Percentiles rank a stretch among this genome's conserved stretches.
Conservation (phyloP, 2,797 vertebrate species). For the Varecia variegata region DNA sequence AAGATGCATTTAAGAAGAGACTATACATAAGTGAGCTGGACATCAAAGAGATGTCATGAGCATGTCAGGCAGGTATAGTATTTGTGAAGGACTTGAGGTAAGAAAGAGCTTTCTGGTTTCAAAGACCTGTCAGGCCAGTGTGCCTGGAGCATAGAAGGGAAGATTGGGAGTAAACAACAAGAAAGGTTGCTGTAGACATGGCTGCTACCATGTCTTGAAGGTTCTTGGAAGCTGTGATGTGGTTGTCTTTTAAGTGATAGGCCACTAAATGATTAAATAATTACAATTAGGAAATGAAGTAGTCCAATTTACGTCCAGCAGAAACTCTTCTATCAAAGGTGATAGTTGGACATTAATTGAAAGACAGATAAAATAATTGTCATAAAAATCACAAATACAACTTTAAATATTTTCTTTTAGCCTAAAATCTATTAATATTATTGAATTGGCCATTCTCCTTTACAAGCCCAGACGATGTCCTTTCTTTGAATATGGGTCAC, state of each 20-base stretch:
- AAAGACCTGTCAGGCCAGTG: neutral
- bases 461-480: neutral
- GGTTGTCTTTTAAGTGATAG: neutral
- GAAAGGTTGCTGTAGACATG: neutral
- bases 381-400: neutral
- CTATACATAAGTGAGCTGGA: neutral
- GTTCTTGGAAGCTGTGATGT: neutral
- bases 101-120: neutral
- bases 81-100: neutral
- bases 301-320: neutral
- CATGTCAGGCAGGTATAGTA: neutral
- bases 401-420: slow-evolving; percentile 8
- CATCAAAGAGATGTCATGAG: neutral
- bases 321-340: neutral
- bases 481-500: neutral
- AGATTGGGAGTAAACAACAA: neutral
- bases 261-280: neutral
- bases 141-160: neutral
- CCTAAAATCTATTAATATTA: neutral
- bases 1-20: neutral
- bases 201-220: neutral
- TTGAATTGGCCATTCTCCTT: neutral
- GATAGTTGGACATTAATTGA: neutral
- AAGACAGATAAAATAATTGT: neutral
- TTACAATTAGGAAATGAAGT: neutral